Evolutionary conservation across 2,888 invertebrate genomes (phyloP), one percentile per base, ranked within the genome.

Genomic region (Zaprionus obscuricornis): DNA sequence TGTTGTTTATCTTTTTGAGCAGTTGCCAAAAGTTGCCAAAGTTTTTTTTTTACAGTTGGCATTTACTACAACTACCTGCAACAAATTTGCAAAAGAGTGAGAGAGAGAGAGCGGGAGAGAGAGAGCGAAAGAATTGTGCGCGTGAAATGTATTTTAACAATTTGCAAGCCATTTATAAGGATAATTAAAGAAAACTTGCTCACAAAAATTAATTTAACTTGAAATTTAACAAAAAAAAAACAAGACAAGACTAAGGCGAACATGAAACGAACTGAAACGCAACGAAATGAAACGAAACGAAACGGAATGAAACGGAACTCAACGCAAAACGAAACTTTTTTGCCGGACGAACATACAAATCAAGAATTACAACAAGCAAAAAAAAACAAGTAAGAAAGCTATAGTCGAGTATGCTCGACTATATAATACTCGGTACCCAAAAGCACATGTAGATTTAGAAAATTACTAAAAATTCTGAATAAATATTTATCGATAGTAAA

Each of bases 191-290:
- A 74, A 27, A 79, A 74, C 62, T 85, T 64, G 52, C 50, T 42
- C 42, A n/a, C n/a, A n/a, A 47, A 66, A 78, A 82, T 78, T 77
- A 74, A 78, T 85, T 78, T 82, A 67, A 82, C 62, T 82, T 82
- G 63, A 43, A 63, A 59, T 68, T 64, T 56, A 39, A 29, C 40
- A 49, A 39, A 40, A 22, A 10, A 69, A 56, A 50, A 42, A 57
- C 36, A 29, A 14, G 2, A 24, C 50, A 64, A 70, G n/a, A n/a
- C n/a, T n/a, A n/a, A n/a, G n/a, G n/a, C n/a, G n/a, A n/a, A n/a
- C n/a, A n/a, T 27, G 27, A 8, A 31, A 31, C 13, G 14, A 18
- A n/a, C 26, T 13, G 16, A 10, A 22, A 40, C n/a, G n/a, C n/a
- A 40, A 43, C 26, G 7, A n/a, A n/a, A 14, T 16, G 26, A 10